Evolutionary conservation across 2,113 vertebrate genomes (phyloP).

Genomic region (Spermophilus dauricus): DNA sequence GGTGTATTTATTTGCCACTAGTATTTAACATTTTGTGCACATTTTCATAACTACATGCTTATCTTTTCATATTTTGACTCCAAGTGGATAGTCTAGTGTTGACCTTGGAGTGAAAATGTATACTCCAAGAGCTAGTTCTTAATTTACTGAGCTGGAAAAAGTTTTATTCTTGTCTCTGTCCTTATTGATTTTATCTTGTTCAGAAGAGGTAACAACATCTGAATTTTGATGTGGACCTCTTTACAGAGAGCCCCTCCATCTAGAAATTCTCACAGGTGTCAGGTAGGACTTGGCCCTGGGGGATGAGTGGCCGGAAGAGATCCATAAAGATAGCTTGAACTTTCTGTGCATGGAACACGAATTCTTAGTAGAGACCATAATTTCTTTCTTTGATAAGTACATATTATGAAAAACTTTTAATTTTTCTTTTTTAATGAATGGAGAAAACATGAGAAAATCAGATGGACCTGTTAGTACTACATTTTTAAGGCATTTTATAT

Average conservation of each 20-base stretch:
- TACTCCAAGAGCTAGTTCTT: conserved; percentile 80
- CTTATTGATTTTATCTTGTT: background rate
- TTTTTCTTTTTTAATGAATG: conserved; percentile 79
- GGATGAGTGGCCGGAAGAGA: conserved; percentile 40
- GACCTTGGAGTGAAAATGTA: conserved; percentile 78
- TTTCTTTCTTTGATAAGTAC: conserved; percentile 75
- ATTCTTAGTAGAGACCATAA: conserved; percentile 63
- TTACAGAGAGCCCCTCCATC: conserved; percentile 45
- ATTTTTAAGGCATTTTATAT: conserved; percentile 85
- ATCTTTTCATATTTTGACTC: conserved; percentile 79
- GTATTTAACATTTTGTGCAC: conserved; percentile 88
- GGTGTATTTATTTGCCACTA: conserved; percentile 88
- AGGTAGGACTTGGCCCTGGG: background rate
- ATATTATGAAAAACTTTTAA: conserved; percentile 73
- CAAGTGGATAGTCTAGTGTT: conserved; percentile 68
- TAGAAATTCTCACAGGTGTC: background rate
- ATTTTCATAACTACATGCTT: conserved; percentile 79
- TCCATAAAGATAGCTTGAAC: conserved; percentile 64
- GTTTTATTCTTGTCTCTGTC: conserved; percentile 59
- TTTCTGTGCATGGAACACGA: conserved; percentile 72
- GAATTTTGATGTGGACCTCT: background rate
- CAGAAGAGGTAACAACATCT: background rate
- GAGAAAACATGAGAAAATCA: conserved; percentile 68
- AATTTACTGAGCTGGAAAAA: conserved; percentile 71
- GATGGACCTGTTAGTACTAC: conserved; percentile 67